These are phyloP conservation scores for Druon quercuslanigerum DNA, from an alignment of 1,140 invertebrate genomes.

Conservation along the genomic window DNA sequence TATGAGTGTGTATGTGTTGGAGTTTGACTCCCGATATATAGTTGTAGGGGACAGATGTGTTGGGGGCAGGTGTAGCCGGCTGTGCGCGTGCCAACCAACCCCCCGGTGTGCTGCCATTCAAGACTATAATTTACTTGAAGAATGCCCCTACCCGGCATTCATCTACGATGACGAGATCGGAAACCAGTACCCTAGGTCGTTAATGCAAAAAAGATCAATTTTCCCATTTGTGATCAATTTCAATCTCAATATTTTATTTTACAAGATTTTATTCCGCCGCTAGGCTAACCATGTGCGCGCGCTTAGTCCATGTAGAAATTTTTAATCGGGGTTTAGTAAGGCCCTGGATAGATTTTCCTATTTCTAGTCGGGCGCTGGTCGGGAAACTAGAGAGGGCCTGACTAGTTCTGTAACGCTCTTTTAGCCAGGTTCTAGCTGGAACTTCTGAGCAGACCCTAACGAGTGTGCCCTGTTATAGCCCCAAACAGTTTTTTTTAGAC, in stretches of 20 bases:
- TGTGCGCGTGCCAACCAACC: slow-evolving; percentile 75
- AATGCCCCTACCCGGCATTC: slow-evolving; percentile 62
- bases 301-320: no score
- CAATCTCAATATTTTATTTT: background rate
- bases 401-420: no score
- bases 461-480: no score
- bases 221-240: background rate
- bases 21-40: slow-evolving; percentile 66
- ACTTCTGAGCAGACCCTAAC: no score
- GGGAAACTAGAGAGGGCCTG: no score
- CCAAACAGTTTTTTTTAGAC: no score
- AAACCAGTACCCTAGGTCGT: slow-evolving; percentile 29
- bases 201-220: slow-evolving; percentile 21
- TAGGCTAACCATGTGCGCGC: no score
- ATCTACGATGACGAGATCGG: slow-evolving; percentile 49
- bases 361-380: no score
- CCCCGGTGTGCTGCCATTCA: slow-evolving; percentile 73
- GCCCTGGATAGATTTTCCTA: no score
- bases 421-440: no score
- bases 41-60: slow-evolving; percentile 72
- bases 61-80: slow-evolving; percentile 70
- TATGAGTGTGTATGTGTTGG: slow-evolving; percentile 41
- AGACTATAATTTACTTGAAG: slow-evolving; percentile 77
- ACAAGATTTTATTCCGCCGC: no score
- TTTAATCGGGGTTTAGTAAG: no score